A percentile compares a stretch with the other conserved stretches of the same genome.
These are phyloP conservation scores for Montipora capitata DNA, from an alignment of 92 coral and sea anemone genomes.

Conservation along the genomic window DNA sequence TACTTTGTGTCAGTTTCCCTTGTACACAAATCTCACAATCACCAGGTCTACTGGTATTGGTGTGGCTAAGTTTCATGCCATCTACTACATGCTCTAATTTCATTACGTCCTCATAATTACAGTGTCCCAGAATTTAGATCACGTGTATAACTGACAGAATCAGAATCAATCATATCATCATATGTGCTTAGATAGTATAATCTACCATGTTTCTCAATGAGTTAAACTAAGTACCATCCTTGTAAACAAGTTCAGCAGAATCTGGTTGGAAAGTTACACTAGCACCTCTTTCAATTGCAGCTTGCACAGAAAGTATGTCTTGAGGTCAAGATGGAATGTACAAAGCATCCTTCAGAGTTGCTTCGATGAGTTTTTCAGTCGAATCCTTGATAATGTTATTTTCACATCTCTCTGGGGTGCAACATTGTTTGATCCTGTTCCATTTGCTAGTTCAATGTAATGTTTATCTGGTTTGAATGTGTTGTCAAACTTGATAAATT, in stretches of 20 bases:
- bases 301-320: slow-evolving; percentile 64
- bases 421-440: slow-evolving; percentile 56
- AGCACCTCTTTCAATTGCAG: slow-evolving; percentile 51
- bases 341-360: slow-evolving; percentile 55
- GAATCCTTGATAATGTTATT: slow-evolving; percentile 20
- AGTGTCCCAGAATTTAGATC: too few relatives aligned
- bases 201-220: slow-evolving; percentile 46
- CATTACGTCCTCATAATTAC: too few relatives aligned
- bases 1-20: too few relatives aligned
- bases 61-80: slow-evolving; percentile 1
- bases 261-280: slow-evolving; percentile 41
- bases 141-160: too few relatives aligned
- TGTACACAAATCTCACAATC: background rate
- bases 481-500: slow-evolving; percentile 57
- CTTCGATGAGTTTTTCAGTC: background rate
- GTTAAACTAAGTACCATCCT: slow-evolving; percentile 59
- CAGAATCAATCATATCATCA: too few relatives aligned
- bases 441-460: slow-evolving; percentile 64
- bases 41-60: background rate
- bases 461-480: slow-evolving; percentile 2
- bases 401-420: slow-evolving; percentile 26
- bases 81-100: slow-evolving; percentile 1
- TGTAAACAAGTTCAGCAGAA: slow-evolving; percentile 51
- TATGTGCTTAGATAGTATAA: slow-evolving; percentile 28
- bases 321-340: slow-evolving; percentile 55